Evolutionary conservation across 35 echinoderm and acorn worm genomes (phyloP), one percentile per base, ranked within the genome.

Genomic region (Heliocidaris tuberculata): DNA sequence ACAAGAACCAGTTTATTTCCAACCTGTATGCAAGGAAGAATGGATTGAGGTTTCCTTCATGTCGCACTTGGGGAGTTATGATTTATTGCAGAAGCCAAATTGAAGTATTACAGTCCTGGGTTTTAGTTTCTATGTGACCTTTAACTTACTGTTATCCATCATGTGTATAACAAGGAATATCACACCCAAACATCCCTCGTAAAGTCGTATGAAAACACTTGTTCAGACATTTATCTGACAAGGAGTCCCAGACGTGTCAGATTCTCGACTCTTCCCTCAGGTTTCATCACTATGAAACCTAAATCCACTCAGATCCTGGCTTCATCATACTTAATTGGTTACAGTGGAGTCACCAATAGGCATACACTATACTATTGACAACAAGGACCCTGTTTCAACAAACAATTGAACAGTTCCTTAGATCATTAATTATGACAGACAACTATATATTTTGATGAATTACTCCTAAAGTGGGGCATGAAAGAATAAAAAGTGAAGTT

Each of bases 211-310:
- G 19, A 78, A 78, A 78, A 78, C 65, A 78, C 65, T 78, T n/a
- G 65, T 78, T 78, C 65, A 78, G 65, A 78, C 65, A 78, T 78
- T 78, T 78, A 78, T 78, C 65, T n/a, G 65, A 21, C 65, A 78
- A n/a, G 21, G 27, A 78, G 19, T 78, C 65, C 65, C 65, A n/a
- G 65, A 78, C 65, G 65, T 78, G 65, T 78, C 65, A n/a, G 65
- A 78, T 78, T 42, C 65, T 78, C 35, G 21, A 78, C 65, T 78
- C 65, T 24, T 24, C 21, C 65, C 65, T 78, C 65, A 3, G 65
- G 65, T 78, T 78, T 7, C 6, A 78, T 78, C 65, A 78, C 5
- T 78, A 78, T 78, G 65, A 78, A 78, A 78, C 21, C 65, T 8
- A 78, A 78, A 78, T 78, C 65, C 65, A 78, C 65, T 78, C 65